phyloP scores from a whole-genome alignment of 2,888 invertebrate species.

The Pammene fasciana region DNA sequence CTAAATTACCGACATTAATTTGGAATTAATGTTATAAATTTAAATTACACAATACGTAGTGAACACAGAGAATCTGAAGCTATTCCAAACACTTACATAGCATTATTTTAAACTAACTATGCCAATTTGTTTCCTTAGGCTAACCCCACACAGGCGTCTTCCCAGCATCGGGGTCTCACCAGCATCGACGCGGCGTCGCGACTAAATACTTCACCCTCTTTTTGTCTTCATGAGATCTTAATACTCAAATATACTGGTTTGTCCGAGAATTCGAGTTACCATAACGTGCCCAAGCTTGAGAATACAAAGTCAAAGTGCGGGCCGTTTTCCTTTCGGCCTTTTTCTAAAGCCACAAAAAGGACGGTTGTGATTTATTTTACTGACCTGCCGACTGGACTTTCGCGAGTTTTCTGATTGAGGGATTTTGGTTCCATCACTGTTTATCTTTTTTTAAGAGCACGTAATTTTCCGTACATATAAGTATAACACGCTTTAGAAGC shows the following conservation, averaged over 20 bases:
- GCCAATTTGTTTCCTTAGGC: too few relatives aligned
- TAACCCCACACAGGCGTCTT: too few relatives aligned
- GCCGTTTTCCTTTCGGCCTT: conserved; percentile 22
- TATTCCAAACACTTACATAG: background rate
- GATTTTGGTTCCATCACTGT: conserved; percentile 7
- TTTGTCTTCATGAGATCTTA: too few relatives aligned
- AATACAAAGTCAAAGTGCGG: background rate
- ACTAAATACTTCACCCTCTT: too few relatives aligned
- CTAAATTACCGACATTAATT: conserved; percentile 28
- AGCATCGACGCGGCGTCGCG: too few relatives aligned
- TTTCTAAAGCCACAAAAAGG: conserved; percentile 53
- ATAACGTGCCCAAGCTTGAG: too few relatives aligned
- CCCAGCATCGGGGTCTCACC: too few relatives aligned
- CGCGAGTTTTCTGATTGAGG: background rate
- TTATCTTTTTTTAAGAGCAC: background rate
- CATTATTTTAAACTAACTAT: too few relatives aligned
- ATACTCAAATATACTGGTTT: too few relatives aligned
- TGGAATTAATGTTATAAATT: conserved; percentile 34
- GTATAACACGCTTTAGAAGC: too few relatives aligned
- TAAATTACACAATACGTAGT: conserved; percentile 33
- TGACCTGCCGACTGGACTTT: conserved; percentile 11
- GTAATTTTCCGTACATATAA: background rate
- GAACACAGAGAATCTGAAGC: background rate
- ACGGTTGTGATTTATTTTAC: conserved; percentile 26
- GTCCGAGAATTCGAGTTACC: background rate